Conservation (phyloP, 1,140 invertebrate genomes). For the Ylistrum balloti region DNA sequence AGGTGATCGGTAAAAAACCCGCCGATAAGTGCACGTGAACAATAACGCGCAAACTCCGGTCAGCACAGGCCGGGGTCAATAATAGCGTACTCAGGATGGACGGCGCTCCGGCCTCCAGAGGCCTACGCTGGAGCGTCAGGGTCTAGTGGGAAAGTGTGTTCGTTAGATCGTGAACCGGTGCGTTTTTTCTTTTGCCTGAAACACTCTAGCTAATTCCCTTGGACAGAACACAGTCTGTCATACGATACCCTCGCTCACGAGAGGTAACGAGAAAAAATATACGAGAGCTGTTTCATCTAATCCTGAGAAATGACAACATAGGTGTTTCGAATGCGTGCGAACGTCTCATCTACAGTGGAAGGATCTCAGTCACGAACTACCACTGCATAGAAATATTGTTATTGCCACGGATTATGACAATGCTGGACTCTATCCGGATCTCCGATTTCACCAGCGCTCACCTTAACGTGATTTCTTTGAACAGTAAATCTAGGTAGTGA, state of each 20-base stretch:
- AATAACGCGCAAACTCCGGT: neutral
- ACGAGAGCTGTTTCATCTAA: slow-evolving; percentile 40
- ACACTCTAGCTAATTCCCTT: slow-evolving; percentile 43
- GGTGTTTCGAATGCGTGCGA: slow-evolving; percentile 53
- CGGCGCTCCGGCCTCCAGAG: neutral
- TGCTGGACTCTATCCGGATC: slow-evolving; percentile 43
- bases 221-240: slow-evolving; percentile 29
- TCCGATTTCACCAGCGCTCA: slow-evolving; percentile 52
- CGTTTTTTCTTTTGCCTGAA: slow-evolving; percentile 43
- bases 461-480: slow-evolving; percentile 48
- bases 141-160: slow-evolving; percentile 23
- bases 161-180: slow-evolving; percentile 1
- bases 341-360: slow-evolving; percentile 52
- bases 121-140: slow-evolving; percentile 30
- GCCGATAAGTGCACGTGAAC: neutral
- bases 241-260: slow-evolving; percentile 40
- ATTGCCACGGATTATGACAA: slow-evolving; percentile 50
- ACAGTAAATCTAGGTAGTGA: slow-evolving; percentile 48
- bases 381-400: slow-evolving; percentile 54
- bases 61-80: slow-evolving; percentile 30
- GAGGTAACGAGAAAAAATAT: slow-evolving; percentile 36
- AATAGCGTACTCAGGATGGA: slow-evolving; percentile 41
- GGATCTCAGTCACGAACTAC: slow-evolving; percentile 52
- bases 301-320: slow-evolving; percentile 47
- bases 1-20: neutral